phyloP scores from a whole-genome alignment of 1,140 invertebrate species.

The Orchestia grillus region DNA sequence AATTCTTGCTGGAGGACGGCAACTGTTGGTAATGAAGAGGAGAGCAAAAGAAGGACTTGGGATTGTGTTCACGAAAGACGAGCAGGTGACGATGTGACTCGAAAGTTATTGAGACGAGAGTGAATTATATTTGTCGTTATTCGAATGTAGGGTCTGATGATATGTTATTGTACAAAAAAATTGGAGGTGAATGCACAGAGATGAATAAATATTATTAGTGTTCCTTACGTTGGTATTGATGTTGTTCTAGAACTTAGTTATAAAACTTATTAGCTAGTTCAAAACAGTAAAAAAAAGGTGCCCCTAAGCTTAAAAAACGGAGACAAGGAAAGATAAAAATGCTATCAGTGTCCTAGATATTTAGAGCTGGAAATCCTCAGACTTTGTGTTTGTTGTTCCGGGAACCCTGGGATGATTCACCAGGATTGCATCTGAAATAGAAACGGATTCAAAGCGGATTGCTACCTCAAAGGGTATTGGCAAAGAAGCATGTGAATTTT shows the following conservation, averaged over 20 bases:
- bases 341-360: not conserved
- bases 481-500: not conserved
- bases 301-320: not conserved
- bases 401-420: not conserved
- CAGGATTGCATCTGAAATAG: not conserved
- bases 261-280: not conserved
- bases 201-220: not conserved
- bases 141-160: not conserved
- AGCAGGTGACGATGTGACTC: not conserved
- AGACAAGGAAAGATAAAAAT: not conserved
- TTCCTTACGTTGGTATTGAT: not conserved
- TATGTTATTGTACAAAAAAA: not conserved
- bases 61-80: too few species aligned
- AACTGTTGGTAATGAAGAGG: not conserved
- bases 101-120: not conserved
- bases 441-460: not conserved
- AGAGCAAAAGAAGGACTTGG: not conserved
- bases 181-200: not conserved
- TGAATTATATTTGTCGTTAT: not conserved
- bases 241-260: not conserved
- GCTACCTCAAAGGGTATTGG: not conserved
- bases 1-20: not conserved
- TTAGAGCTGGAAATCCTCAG: not conserved
- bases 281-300: not conserved
- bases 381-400: not conserved